Evolutionary conservation across 2,888 invertebrate species (phyloP), one percentile per base, ranked within the genome.

Genomic region (Chaetogeoica ovagalla): DNA sequence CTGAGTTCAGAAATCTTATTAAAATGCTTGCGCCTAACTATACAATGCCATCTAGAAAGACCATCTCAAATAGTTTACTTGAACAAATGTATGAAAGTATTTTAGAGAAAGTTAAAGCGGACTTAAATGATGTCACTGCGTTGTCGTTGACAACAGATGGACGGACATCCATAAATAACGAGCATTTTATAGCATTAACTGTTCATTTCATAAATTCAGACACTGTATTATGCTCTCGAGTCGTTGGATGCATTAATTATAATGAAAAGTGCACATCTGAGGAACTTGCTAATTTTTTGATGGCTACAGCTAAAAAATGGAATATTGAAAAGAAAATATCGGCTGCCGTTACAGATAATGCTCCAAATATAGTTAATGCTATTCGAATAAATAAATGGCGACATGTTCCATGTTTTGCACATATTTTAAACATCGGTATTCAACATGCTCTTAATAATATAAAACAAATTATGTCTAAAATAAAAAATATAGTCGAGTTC

Each of bases 11-110:
- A 8, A 79, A 73, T 37, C 81, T 82, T 15, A 77, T 82, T 15
- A 65, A 73, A 57, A 77, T 76, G 11, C 71, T 82, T 9, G 81
- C 82, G 23, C 82, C 82, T 15, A 74, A 71, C 15, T 82, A 82
- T n/a, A 65, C 63, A 23, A 55, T 81, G 21, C 81, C 82, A 8
- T 68, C 73, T 17, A 63, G 63, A 17, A n/a, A 63, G 37, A 37
- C 63, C 8, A 4, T 63, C 0, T 63, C 63, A 17, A 37, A 63
- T 17, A 63, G 30, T 30, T 63, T 59, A 59, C 59, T 59, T 21
- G 7, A 21, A 59, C 21, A 66, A 66, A 48, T 66, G 43, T 66
- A 66, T 43, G 21, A 66, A 48, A 66, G 15, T 11, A 2, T 13
- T 5, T 15, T 11, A 43, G 9, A 43, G n/a, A 43, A 39, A 43